Evolutionary conservation across 2,113 vertebrate species (phyloP).

Genomic region (Thomomys bottae): DNA sequence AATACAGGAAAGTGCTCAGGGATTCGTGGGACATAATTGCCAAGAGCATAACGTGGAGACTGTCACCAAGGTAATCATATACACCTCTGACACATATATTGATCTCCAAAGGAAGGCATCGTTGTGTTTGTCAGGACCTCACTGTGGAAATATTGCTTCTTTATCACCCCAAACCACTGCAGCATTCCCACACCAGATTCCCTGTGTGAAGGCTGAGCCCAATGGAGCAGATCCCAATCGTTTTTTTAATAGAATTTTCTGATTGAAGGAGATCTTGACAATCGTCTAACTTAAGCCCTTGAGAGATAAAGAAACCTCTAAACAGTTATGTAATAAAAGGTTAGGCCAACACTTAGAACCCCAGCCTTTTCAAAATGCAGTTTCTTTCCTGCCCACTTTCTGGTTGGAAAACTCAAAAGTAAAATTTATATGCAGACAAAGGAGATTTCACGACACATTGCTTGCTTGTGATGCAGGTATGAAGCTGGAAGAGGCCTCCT

Average conservation of each 20-base stretch:
- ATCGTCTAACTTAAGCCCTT: not conserved
- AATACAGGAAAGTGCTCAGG: not conserved
- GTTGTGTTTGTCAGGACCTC: not conserved
- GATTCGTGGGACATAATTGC: constrained; percentile 13
- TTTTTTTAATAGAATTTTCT: constrained; percentile 39
- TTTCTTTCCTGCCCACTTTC: not conserved
- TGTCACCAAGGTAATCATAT: constrained; percentile 7
- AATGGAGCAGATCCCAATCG: not conserved
- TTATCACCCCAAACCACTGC: not conserved
- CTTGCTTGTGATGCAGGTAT: not conserved
- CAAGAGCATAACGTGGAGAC: constrained; percentile 4
- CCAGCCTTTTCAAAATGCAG: not conserved
- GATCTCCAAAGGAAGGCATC: not conserved
- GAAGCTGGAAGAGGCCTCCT: not conserved
- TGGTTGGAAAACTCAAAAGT: constrained; percentile 25
- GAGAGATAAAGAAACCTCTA: not conserved
- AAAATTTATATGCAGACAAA: not conserved
- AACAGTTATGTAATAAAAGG: not conserved
- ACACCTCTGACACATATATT: not conserved
- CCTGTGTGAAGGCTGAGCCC: not conserved
- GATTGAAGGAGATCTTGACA: not conserved
- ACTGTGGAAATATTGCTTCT: not conserved
- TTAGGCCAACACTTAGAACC: not conserved
- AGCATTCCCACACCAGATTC: not conserved
- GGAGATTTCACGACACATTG: not conserved